A percentile compares a stretch with the other conserved stretches of the same genome.
Evolutionary conservation across 2,888 invertebrate species (phyloP).

Genomic region (Antheraea assamensis): DNA sequence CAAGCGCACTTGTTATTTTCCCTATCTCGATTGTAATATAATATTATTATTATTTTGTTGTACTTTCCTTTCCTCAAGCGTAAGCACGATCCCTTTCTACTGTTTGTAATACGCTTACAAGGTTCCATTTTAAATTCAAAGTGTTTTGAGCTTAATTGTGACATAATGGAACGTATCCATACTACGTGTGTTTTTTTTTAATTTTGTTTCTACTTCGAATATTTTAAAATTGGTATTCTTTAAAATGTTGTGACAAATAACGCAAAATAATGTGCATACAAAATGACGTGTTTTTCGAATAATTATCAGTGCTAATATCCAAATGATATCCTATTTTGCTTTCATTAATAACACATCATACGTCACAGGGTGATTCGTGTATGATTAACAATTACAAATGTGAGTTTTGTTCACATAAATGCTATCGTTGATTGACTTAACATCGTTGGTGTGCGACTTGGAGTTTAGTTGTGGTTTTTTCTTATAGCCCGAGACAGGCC

Average conservation of each 20-base stretch:
- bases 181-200: neutral
- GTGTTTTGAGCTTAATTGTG: neutral
- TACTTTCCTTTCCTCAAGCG: neutral
- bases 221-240: neutral
- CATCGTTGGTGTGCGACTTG: constrained; percentile 60
- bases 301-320: constrained; percentile 35
- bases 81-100: neutral
- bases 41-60: neutral
- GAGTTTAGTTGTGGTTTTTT: constrained; percentile 76
- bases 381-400: constrained; percentile 26
- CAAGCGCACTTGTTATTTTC: neutral
- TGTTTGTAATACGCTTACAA: neutral
- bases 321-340: constrained; percentile 34
- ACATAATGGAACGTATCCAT: too few species aligned
- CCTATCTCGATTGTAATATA: neutral
- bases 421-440: constrained; percentile 36
- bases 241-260: neutral
- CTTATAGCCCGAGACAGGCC: constrained; percentile 74
- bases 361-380: constrained; percentile 22
- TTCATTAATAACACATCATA: constrained; percentile 27
- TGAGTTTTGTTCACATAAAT: constrained; percentile 35
- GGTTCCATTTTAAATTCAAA: neutral
- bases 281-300: constrained; percentile 19
- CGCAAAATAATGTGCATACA: constrained; percentile 13
- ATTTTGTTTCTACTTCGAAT: neutral